Conservation (phyloP, 2,113 vertebrate species). For the Leuciscus idus region DNA sequence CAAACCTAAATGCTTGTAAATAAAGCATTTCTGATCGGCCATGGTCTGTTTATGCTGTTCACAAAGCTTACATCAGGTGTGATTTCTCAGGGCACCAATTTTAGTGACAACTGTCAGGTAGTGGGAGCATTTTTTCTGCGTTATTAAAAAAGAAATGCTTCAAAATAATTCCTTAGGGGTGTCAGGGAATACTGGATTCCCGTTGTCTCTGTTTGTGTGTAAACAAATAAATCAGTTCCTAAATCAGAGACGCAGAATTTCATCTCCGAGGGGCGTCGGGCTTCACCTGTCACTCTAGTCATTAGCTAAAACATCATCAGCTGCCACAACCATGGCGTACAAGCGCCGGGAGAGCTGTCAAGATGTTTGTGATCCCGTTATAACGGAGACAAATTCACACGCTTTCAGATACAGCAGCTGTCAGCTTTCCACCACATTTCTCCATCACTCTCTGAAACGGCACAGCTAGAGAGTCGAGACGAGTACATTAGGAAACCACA, state of each 20-base stretch:
- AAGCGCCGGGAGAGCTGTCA: background rate
- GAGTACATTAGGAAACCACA: background rate
- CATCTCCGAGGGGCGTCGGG: background rate
- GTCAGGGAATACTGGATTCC: background rate
- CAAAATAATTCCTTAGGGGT: background rate
- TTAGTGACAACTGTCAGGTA: background rate
- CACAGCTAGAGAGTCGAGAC: background rate
- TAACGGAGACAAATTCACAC: background rate
- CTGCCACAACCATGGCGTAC: background rate
- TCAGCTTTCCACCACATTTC: background rate
- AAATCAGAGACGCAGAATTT: background rate
- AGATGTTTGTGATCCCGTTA: slow-evolving; percentile 17
- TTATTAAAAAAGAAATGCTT: background rate
- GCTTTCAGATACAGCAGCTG: slow-evolving; percentile 17
- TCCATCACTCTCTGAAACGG: background rate
- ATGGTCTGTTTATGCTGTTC: background rate
- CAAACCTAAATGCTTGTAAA: background rate
- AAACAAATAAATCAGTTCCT: slow-evolving; percentile 22
- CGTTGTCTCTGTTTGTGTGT: background rate
- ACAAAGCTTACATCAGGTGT: background rate
- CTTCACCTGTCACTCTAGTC: slow-evolving; percentile 21
- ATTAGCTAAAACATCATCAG: slow-evolving; percentile 26
- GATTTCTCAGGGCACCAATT: background rate
- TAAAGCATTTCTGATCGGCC: slow-evolving; percentile 1
- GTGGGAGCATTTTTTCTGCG: background rate